Base-by-base conservation (phyloP, 2,888 invertebrate genomes). In the Cheilosia vernalis region DNA sequence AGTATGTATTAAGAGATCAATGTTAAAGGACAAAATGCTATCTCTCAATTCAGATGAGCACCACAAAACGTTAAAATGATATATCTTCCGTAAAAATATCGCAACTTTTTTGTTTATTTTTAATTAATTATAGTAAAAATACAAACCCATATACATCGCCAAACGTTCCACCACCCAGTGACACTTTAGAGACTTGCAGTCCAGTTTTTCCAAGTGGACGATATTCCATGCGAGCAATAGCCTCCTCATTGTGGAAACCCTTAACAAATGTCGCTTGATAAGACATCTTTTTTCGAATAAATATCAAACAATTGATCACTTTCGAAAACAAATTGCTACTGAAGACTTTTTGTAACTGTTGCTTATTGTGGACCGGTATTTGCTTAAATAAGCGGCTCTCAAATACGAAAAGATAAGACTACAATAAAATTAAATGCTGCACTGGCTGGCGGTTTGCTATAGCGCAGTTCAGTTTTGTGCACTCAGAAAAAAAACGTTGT, bases 121-220 rank as follows among this genome's bases (percentile, higher is more conserved):
- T 5, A n/a, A n/a, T n/a, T 42, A 10, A 10, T 4, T 13, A 1
- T 2, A 27, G 5, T 27, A 44, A 44, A 44, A 44, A n/a, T 7
- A 47, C 47, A 17, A 19, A 92, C 91, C 96, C 96, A 91, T 96
- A 96, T 88, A 95, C 93, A 82, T 93, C 93, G 88, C 95, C 95
- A 84, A 97, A 94, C 3, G 95, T 94, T 13, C 95, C 97, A 56
- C 96, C 95, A n/a, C 97, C 97, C 44, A 96, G 91, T 40, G 96
- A 94, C 53, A 97, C 89, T 89, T 94, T 94, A 2, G 97, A 97
- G 30, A 97, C 93, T 79, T 93, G 90, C 87, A 97, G 90, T 44
- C 94, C 95, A 1, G 98, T 98, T 81, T 93, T 93, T 4, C 92
- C 98, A 15, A 98, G 93, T 60, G 92, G 88, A 73, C 94, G 94